Evolutionary conservation across 2,113 vertebrate species (phyloP).

Genomic region (Poicephalus gulielmi): DNA sequence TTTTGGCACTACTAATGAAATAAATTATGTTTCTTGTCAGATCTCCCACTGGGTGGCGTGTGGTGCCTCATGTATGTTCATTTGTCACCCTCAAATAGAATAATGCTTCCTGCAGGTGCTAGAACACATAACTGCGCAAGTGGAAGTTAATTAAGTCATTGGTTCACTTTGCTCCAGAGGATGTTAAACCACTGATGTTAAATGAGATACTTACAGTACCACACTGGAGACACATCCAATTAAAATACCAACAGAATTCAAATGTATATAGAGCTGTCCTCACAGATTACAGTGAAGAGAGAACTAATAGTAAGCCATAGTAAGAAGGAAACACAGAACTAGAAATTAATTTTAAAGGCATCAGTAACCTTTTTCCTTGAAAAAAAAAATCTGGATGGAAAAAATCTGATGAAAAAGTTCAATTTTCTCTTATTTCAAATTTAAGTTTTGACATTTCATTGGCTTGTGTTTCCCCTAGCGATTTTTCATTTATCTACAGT

Average conservation of each 20-base stretch:
- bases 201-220: neutral
- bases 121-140: conserved; percentile 54
- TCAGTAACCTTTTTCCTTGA: neutral
- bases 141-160: conserved; percentile 70
- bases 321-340: neutral
- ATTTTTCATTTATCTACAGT: neutral
- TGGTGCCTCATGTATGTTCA: conserved; percentile 59
- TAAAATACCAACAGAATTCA: conserved; percentile 23
- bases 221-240: neutral
- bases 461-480: neutral
- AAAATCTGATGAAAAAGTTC: neutral
- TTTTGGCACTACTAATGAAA: conserved; percentile 66
- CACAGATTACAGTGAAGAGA: neutral
- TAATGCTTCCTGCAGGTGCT: conserved; percentile 61
- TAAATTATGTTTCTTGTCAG: conserved; percentile 73
- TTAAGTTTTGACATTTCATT: neutral
- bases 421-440: neutral
- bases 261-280: neutral
- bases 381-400: neutral
- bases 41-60: conserved; percentile 63
- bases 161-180: conserved; percentile 53
- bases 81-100: conserved; percentile 63
- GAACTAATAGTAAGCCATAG: neutral
- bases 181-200: neutral
- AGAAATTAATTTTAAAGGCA: neutral